Evolutionary conservation across 2,797 vertebrate species (phyloP).

Genomic region (Alca torda): DNA sequence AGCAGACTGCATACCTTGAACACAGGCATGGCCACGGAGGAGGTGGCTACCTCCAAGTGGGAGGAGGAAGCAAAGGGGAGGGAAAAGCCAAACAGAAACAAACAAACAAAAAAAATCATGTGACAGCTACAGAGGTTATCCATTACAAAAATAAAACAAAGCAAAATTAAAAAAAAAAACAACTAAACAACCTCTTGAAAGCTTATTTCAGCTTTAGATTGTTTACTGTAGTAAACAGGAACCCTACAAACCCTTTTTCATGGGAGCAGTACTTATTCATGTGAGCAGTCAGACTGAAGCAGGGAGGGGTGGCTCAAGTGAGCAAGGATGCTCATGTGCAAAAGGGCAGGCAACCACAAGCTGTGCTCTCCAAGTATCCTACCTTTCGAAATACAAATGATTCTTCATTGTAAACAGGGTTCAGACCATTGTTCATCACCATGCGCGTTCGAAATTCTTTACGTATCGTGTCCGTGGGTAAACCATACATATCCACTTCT

Average conservation of each 20-base stretch:
- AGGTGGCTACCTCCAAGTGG: constrained; percentile 39
- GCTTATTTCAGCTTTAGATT: constrained; percentile 8
- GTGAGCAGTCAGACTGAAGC: background rate
- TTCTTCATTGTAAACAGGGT: constrained; percentile 97
- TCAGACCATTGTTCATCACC: constrained; percentile 99
- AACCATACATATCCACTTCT: constrained; percentile 98
- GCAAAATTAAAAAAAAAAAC: background rate
- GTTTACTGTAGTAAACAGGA: background rate
- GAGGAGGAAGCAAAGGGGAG: constrained; percentile 45
- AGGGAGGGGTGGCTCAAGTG: background rate
- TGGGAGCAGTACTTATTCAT: background rate
- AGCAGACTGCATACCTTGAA: constrained; percentile 55
- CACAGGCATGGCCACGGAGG: constrained; percentile 43
- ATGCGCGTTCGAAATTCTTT: constrained; percentile 98
- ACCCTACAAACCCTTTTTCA: constrained; percentile 18
- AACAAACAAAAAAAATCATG: constrained; percentile 39
- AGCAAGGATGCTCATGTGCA: background rate
- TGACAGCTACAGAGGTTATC: constrained; percentile 47
- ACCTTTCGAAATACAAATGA: constrained; percentile 99
- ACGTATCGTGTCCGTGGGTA: constrained; percentile 96
- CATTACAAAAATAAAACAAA: constrained; percentile 32
- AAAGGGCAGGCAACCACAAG: background rate
- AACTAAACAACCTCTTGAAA: background rate
- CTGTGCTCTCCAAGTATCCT: background rate
- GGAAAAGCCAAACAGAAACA: constrained; percentile 63